Evolutionary conservation across 2,888 invertebrate genomes (phyloP).

Genomic region (Microctonus hyperodae): DNA sequence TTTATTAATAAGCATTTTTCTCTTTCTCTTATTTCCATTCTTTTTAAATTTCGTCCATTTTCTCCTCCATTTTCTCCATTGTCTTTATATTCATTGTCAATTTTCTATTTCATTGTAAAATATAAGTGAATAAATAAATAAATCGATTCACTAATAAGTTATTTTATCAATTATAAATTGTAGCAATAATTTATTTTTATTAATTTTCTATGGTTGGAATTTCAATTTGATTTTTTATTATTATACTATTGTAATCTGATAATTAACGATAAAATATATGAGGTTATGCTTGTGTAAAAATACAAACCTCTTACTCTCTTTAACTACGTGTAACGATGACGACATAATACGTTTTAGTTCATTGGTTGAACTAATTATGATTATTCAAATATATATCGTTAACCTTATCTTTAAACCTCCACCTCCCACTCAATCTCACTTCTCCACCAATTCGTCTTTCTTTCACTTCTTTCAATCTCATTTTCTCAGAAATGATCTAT

Average conservation of each 20-base stretch:
- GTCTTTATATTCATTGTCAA: constrained; percentile 2
- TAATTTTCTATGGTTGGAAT: not conserved
- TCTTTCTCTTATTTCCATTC: constrained; percentile 16
- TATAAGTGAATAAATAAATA: too few species aligned
- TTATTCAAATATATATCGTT: not conserved
- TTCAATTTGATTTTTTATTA: too few species aligned
- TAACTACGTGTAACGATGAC: constrained; percentile 17
- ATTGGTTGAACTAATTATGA: not conserved
- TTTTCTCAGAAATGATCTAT: not conserved
- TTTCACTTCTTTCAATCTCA: not conserved
- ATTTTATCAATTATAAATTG: not conserved
- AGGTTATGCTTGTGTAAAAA: not conserved
- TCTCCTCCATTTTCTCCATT: not conserved
- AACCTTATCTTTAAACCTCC: not conserved
- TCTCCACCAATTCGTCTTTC: not conserved
- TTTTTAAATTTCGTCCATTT: constrained; percentile 6
- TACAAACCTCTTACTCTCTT: constrained; percentile 1
- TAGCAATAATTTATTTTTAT: not conserved
- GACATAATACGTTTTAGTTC: constrained; percentile 35
- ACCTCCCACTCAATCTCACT: not conserved
- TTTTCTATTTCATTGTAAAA: too few species aligned
- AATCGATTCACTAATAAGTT: not conserved
- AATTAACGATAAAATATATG: not conserved
- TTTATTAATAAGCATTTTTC: not conserved
- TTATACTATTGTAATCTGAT: not conserved